These are phyloP conservation scores for Halictus ligatus DNA, from an alignment of 2,888 invertebrate genomes.

Conservation along the genomic window DNA sequence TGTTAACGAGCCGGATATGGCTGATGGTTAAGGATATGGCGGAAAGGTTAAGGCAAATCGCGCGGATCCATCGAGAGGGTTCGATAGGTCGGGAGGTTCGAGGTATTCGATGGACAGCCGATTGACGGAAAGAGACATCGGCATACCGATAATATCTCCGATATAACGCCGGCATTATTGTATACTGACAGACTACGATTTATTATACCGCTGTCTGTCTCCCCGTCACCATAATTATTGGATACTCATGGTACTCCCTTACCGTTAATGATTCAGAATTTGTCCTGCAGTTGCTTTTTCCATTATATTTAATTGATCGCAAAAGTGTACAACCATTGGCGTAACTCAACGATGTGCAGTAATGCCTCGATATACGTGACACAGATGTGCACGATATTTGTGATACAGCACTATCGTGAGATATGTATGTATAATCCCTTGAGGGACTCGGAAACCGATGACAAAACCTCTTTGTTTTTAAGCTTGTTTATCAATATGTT, in stretches of 20 bases:
- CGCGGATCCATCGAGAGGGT: conserved; percentile 43
- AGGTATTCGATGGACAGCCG: conserved; percentile 52
- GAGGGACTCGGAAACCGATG: too few species aligned
- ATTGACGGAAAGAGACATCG: conserved; percentile 63
- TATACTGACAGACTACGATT: conserved; percentile 40
- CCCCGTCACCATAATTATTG: conserved; percentile 65
- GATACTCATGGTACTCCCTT: conserved; percentile 53
- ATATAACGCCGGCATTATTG: conserved; percentile 59
- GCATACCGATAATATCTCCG: conserved; percentile 62
- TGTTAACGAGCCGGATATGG: conserved; percentile 72
- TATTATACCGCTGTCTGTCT: conserved; percentile 53
- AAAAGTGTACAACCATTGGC: not conserved
- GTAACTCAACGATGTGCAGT: not conserved
- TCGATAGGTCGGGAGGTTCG: conserved; percentile 58
- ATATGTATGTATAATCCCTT: too few species aligned
- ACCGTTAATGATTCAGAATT: conserved; percentile 58
- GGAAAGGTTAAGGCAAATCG: conserved; percentile 63
- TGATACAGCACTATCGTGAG: too few species aligned
- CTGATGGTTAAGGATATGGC: conserved; percentile 39
- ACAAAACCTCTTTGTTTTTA: too few species aligned
- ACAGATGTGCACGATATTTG: too few species aligned
- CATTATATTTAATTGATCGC: not conserved
- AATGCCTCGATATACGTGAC: too few species aligned
- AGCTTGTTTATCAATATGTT: too few species aligned
- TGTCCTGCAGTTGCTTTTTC: conserved; percentile 18